Conservation (phyloP, 2,113 vertebrate genomes). For the Typhlomys cinereus region DNA sequence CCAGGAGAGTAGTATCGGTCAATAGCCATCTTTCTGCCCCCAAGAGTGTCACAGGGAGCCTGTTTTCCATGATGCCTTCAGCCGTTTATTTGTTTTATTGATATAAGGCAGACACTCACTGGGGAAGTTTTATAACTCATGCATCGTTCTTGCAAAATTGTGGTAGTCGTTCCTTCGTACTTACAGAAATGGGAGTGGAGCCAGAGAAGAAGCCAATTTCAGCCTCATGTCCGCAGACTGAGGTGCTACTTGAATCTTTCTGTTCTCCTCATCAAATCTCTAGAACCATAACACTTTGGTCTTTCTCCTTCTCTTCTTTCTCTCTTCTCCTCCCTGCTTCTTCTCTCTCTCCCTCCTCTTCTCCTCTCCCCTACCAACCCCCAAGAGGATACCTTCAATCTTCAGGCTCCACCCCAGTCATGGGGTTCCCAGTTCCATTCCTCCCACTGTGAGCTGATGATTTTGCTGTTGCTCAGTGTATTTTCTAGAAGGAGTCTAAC, state of each 20-base stretch:
- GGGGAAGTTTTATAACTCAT: not conserved
- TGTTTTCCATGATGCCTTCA: not conserved
- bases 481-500: not conserved
- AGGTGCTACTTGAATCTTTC: not conserved
- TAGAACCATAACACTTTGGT: not conserved
- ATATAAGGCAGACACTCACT: not conserved
- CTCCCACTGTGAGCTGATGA: not conserved
- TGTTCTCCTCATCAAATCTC: not conserved
- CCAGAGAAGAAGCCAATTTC: not conserved
- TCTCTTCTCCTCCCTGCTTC: fast-evolving
- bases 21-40: not conserved
- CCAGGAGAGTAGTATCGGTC: not conserved
- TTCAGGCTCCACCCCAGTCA: fast-evolving
- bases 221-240: not conserved
- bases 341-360: not conserved
- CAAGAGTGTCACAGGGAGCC: not conserved
- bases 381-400: not conserved
- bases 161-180: not conserved
- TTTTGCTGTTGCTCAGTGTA: not conserved
- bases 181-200: not conserved
- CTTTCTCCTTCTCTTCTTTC: fast-evolving
- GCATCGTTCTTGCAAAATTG: not conserved
- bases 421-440: not conserved
- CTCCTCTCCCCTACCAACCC: fast-evolving
- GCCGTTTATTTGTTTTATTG: constrained; percentile 1